phyloP scores from a whole-genome alignment of 2,888 invertebrate species.

The Hypercompe scribonia region DNA sequence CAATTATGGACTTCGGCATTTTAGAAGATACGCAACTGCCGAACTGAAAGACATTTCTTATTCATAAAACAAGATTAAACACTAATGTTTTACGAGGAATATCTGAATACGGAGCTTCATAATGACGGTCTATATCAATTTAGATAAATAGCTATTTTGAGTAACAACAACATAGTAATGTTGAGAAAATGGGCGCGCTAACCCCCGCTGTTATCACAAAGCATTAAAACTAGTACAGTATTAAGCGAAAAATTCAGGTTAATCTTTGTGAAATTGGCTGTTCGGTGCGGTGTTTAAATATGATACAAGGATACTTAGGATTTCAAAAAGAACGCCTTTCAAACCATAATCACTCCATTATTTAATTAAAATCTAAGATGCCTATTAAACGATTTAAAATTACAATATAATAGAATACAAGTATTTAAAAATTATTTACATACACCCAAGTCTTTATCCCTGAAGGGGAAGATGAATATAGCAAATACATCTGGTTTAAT shows the following conservation, averaged over 20 bases:
- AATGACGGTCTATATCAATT: slow-evolving; percentile 30
- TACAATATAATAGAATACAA: no score
- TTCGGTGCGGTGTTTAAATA: background rate
- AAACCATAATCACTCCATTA: no score
- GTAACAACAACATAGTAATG: background rate
- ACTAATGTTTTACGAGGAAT: background rate
- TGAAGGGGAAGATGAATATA: no score
- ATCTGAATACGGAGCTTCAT: background rate
- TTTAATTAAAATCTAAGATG: no score
- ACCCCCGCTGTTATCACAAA: slow-evolving; percentile 16
- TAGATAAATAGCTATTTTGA: slow-evolving; percentile 24
- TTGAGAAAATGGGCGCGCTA: slow-evolving; percentile 14
- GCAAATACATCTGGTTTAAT: background rate
- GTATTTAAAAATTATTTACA: no score
- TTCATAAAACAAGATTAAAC: background rate
- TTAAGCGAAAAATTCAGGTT: background rate
- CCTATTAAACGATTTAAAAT: no score
- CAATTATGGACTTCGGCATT: background rate
- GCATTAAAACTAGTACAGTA: background rate
- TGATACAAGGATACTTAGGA: no score
- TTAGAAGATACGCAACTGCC: background rate
- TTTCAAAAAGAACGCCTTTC: no score
- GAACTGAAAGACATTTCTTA: background rate
- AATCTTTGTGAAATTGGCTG: slow-evolving; percentile 7
- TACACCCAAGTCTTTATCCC: no score